Evolutionary conservation across 30 jellyfish, hydroid and myxozoan species (phyloP).

Genomic region (Cassiopea xamachana): DNA sequence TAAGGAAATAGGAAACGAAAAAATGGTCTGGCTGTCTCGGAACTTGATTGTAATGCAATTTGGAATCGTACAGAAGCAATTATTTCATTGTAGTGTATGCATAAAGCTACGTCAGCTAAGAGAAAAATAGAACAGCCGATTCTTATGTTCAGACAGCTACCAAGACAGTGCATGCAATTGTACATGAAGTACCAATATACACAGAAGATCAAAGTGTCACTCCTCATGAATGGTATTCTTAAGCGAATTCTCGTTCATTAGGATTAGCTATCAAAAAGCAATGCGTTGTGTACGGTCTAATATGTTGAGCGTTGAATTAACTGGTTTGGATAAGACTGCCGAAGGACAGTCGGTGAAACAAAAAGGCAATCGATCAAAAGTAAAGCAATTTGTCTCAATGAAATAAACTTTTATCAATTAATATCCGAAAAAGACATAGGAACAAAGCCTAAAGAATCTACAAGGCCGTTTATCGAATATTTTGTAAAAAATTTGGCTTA

Average conservation of each 20-base stretch:
- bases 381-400: conserved; percentile 40
- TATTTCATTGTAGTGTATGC: too few relatives aligned
- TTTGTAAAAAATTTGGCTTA: background rate
- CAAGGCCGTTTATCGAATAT: background rate
- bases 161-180: too few relatives aligned
- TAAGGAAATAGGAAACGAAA: too few relatives aligned
- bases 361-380: conserved; percentile 3
- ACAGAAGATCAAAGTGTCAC: background rate
- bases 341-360: background rate
- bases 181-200: too few relatives aligned
- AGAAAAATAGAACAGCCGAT: too few relatives aligned
- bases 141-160: too few relatives aligned
- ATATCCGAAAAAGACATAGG: background rate
- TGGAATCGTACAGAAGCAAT: too few relatives aligned
- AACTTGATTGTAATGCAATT: too few relatives aligned
- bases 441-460: background rate
- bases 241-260: background rate
- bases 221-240: background rate
- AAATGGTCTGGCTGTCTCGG: too few relatives aligned
- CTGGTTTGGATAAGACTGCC: background rate
- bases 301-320: background rate
- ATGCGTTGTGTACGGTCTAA: background rate
- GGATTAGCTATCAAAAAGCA: background rate
- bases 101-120: too few relatives aligned
- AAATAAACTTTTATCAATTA: background rate